Percentiles rank a stretch among this genome's conserved stretches.
These are phyloP conservation scores for Orius insidiosus DNA, from an alignment of 1,140 invertebrate genomes.

Conservation along the genomic window DNA sequence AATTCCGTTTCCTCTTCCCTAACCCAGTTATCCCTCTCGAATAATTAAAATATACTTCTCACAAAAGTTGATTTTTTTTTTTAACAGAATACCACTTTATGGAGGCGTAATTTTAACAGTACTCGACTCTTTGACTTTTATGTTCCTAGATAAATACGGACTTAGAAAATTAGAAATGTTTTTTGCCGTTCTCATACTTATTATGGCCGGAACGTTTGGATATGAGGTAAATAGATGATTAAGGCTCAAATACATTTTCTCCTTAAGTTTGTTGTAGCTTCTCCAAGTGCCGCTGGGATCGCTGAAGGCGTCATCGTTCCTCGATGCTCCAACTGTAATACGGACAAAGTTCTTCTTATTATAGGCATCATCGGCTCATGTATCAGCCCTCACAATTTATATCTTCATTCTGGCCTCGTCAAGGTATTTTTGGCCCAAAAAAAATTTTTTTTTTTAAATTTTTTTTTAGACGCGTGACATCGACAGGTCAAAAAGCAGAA, in stretches of 20 bases:
- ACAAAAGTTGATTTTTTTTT: conserved; percentile 10
- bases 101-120: conserved; percentile 76
- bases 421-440: conserved; percentile 38
- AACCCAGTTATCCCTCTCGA: no score
- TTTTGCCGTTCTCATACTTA: conserved; percentile 64
- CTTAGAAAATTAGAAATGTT: conserved; percentile 75
- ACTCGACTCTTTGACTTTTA: conserved; percentile 82
- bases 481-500: conserved; percentile 49
- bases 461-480: conserved; percentile 57
- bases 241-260: conserved; percentile 5
- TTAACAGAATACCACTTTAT: conserved; percentile 65
- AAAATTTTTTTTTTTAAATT: not conserved
- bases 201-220: conserved; percentile 81
- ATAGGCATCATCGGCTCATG: conserved; percentile 84
- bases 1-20: no score
- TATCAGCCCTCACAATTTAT: conserved; percentile 94
- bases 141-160: conserved; percentile 81
- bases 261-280: conserved; percentile 55
- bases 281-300: conserved; percentile 52
- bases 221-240: conserved; percentile 50
- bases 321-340: conserved; percentile 56
- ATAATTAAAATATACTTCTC: not conserved
- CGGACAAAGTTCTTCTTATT: conserved; percentile 53
- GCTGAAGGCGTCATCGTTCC: conserved; percentile 68
- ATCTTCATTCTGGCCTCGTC: conserved; percentile 82